A percentile compares a stretch with the other conserved stretches of the same genome.
These are phyloP conservation scores for Albula glossodonta DNA, from an alignment of 2,113 vertebrate genomes.

Conservation along the genomic window DNA sequence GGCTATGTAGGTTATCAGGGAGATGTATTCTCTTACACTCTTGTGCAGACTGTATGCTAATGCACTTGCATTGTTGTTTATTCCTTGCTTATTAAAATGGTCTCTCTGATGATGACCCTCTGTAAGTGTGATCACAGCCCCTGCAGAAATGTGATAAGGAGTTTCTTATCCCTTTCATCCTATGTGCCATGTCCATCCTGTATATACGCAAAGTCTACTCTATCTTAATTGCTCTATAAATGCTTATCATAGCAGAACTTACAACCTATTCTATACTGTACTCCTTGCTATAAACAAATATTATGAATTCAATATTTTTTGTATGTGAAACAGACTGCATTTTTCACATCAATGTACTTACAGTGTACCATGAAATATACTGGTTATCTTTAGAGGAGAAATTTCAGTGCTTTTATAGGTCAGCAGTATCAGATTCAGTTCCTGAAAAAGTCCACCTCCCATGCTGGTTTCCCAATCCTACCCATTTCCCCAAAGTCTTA, in stretches of 20 bases:
- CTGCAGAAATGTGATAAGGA: constrained; percentile 10
- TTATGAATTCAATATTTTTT: not conserved
- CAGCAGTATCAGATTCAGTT: not conserved
- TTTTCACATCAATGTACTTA: constrained; percentile 10
- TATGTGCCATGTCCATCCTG: not conserved
- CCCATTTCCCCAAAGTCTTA: not conserved
- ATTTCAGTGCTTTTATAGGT: not conserved
- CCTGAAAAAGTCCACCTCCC: too few relatives aligned
- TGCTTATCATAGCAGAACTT: constrained; percentile 14
- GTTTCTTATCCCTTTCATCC: not conserved
- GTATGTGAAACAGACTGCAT: too few relatives aligned
- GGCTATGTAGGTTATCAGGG: too few relatives aligned
- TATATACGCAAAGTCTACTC: constrained; percentile 7
- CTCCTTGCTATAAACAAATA: not conserved
- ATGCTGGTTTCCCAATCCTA: not conserved
- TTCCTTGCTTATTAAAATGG: not conserved
- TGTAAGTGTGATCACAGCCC: not conserved
- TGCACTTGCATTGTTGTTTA: too few relatives aligned
- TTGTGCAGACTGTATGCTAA: too few relatives aligned
- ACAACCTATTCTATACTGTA: constrained; percentile 5
- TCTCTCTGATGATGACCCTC: not conserved
- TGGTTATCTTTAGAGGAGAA: too few relatives aligned
- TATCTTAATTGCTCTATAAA: constrained; percentile 6
- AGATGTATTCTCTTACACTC: too few relatives aligned
- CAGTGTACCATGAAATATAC: not conserved